Percentiles rank a stretch among this genome's conserved stretches.
These are phyloP conservation scores for Myripristis murdjan DNA, from an alignment of 2,797 vertebrate species.

Conservation along the genomic window DNA sequence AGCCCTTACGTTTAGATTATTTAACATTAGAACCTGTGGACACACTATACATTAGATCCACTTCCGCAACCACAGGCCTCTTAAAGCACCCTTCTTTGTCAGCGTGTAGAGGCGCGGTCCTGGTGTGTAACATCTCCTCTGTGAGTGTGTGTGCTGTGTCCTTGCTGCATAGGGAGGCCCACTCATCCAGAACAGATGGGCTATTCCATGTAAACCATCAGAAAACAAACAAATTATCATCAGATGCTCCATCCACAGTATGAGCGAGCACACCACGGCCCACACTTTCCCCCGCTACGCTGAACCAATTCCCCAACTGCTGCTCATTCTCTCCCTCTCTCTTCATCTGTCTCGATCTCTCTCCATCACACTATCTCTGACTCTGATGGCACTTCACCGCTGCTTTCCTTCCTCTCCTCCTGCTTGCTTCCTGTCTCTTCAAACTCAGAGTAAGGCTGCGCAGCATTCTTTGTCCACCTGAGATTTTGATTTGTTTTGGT, in stretches of 20 bases:
- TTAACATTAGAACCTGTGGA: no score
- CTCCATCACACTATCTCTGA: slow-evolving; percentile 7
- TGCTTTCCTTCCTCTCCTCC: not conserved
- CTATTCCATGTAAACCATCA: slow-evolving; percentile 59
- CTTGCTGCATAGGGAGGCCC: slow-evolving; percentile 50
- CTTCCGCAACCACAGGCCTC: not conserved
- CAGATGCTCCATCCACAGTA: slow-evolving; percentile 34
- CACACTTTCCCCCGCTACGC: slow-evolving; percentile 22
- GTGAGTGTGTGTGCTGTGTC: slow-evolving; percentile 14
- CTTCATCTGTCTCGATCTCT: not conserved
- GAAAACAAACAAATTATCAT: slow-evolving; percentile 57
- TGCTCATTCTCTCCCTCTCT: not conserved
- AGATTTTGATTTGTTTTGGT: no score
- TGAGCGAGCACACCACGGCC: slow-evolving; percentile 22
- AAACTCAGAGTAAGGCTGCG: not conserved
- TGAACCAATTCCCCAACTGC: slow-evolving; percentile 40
- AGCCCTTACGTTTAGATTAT: no score
- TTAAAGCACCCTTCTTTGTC: no score
- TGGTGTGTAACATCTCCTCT: slow-evolving; percentile 5
- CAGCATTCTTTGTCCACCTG: no score
- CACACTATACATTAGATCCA: not conserved
- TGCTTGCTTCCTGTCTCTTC: slow-evolving; percentile 8
- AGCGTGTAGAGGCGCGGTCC: no score
- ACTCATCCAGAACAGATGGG: slow-evolving; percentile 56
- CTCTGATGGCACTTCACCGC: not conserved